Conservation (phyloP, 2,888 invertebrate species). For the Oxycera nigricornis region DNA sequence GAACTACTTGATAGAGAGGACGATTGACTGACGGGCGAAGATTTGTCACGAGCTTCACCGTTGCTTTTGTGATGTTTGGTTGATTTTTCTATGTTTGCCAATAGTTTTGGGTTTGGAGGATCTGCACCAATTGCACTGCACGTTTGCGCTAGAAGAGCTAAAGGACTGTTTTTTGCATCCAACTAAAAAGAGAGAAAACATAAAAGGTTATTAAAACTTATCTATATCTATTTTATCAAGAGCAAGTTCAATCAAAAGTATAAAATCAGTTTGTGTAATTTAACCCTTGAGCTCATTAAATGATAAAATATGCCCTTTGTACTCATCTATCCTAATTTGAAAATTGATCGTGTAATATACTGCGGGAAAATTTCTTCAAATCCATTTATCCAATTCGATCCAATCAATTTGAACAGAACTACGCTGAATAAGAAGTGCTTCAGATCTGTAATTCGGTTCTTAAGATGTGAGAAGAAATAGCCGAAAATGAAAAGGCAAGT, state of each 20-base stretch:
- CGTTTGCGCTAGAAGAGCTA: conserved; percentile 94
- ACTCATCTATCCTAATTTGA: not conserved
- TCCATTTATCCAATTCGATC: not conserved
- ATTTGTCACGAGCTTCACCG: conserved; percentile 68
- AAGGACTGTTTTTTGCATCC: conserved; percentile 96
- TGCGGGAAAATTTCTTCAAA: conserved; percentile 24
- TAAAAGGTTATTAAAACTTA: not conserved
- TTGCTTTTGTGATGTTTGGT: conserved; percentile 64
- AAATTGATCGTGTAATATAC: not conserved
- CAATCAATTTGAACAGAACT: conserved; percentile 22
- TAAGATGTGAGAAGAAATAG: not conserved
- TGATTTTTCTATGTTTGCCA: conserved; percentile 77
- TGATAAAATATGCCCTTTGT: not conserved
- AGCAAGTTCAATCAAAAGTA: too few relatives aligned
- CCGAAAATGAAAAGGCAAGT: conserved; percentile 20
- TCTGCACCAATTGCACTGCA: conserved; percentile 97
- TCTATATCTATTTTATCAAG: too few relatives aligned
- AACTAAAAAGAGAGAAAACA: conserved; percentile 67
- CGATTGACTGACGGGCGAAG: conserved; percentile 60
- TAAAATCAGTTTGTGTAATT: too few relatives aligned
- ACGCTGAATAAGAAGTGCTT: not conserved
- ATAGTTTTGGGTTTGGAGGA: conserved; percentile 77
- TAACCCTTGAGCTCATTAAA: not conserved
- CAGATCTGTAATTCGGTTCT: conserved; percentile 6
- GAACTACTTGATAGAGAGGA: conserved; percentile 62